phyloP scores from a whole-genome alignment of 2,888 invertebrate genomes.

The Pachydiplax longipennis region DNA sequence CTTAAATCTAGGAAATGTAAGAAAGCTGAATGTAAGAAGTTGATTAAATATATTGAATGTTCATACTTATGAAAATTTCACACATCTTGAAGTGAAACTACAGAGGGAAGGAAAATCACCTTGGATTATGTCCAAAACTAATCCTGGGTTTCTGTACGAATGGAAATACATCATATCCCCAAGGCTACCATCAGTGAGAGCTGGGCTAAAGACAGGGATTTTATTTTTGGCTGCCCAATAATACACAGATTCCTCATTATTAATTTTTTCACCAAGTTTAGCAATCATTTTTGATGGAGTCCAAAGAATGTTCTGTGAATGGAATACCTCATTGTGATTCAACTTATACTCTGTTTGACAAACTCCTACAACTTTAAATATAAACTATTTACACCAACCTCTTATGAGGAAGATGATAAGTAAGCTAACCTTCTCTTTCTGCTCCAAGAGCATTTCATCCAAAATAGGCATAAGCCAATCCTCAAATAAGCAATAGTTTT shows the following conservation, averaged over 20 bases:
- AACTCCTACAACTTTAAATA: too few relatives aligned
- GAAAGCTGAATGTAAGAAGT: too few relatives aligned
- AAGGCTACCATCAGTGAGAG: constrained; percentile 94
- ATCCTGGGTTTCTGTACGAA: constrained; percentile 89
- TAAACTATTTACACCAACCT: too few relatives aligned
- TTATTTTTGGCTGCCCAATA: constrained; percentile 97
- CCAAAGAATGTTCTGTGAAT: constrained; percentile 73
- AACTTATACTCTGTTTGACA: background rate
- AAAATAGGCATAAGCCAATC: constrained; percentile 96
- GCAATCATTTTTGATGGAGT: constrained; percentile 88
- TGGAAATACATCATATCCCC: constrained; percentile 99
- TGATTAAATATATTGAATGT: too few relatives aligned
- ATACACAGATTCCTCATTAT: constrained; percentile 90
- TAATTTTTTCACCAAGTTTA: constrained; percentile 87
- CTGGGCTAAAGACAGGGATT: constrained; percentile 97
- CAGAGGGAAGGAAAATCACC: constrained; percentile 60
- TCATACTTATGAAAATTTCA: background rate
- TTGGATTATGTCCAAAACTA: constrained; percentile 91
- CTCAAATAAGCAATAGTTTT: constrained; percentile 97
- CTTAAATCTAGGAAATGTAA: constrained; percentile 71
- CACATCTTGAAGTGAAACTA: background rate
- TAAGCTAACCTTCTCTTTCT: constrained; percentile 67
- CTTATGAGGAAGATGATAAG: background rate
- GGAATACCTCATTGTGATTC: background rate
- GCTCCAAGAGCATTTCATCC: constrained; percentile 89